phyloP scores from a whole-genome alignment of 2,888 invertebrate species.

The Apodemia mormo region DNA sequence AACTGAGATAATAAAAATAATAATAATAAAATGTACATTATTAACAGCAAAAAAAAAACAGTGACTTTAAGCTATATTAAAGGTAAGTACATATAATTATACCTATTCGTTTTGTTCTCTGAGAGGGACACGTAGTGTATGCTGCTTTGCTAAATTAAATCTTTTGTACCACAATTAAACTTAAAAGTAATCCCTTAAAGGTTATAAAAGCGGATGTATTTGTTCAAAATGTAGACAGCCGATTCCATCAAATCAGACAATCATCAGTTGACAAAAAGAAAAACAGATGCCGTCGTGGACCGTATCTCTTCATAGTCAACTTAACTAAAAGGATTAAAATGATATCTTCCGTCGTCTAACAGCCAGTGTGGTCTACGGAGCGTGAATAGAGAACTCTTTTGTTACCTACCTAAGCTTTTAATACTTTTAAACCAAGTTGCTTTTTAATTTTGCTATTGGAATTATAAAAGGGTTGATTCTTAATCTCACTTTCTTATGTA shows the following conservation, averaged over 20 bases:
- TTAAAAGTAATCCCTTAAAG: too few species aligned
- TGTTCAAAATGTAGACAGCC: slow-evolving; percentile 29
- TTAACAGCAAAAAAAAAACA: too few species aligned
- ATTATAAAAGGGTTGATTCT: slow-evolving; percentile 70
- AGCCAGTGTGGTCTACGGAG: slow-evolving; percentile 76
- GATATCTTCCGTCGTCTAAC: slow-evolving; percentile 79
- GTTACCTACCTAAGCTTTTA: slow-evolving; percentile 75
- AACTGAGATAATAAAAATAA: too few species aligned
- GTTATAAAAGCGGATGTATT: slow-evolving; percentile 24
- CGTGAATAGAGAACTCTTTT: slow-evolving; percentile 74
- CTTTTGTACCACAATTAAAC: too few species aligned
- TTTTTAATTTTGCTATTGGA: slow-evolving; percentile 75
- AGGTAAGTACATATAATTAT: too few species aligned
- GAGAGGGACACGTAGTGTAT: too few species aligned
- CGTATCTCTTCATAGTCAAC: slow-evolving; percentile 80
- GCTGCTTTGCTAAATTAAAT: too few species aligned
- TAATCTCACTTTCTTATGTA: slow-evolving; percentile 70
- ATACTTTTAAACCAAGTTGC: slow-evolving; percentile 77
- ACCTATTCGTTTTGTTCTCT: too few species aligned
- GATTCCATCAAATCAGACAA: slow-evolving; percentile 33
- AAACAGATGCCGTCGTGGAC: slow-evolving; percentile 67
- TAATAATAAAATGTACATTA: too few species aligned
- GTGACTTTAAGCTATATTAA: too few species aligned
- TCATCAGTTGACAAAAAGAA: slow-evolving; percentile 60
- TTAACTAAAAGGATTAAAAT: slow-evolving; percentile 82